phyloP scores from a whole-genome alignment of 2,797 vertebrate genomes.

The Pagetopsis macropterus region DNA sequence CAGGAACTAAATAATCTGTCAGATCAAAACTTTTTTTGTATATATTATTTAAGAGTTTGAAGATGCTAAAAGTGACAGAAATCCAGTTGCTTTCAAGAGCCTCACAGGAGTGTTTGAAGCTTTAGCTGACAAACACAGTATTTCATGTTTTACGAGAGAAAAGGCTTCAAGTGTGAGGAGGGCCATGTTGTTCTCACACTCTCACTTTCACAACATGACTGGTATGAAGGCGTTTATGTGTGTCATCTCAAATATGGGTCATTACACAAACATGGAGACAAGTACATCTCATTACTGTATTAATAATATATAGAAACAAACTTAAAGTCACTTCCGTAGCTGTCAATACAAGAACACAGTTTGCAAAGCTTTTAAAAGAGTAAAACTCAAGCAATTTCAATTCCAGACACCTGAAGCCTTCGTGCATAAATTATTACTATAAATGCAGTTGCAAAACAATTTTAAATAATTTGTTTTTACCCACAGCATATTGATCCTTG shows the following conservation, averaged over 20 bases:
- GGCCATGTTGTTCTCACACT: background rate
- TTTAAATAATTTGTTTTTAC: too few relatives aligned
- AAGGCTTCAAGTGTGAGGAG: background rate
- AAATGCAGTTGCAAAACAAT: too few relatives aligned
- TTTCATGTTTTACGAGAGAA: background rate
- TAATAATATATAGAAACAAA: background rate
- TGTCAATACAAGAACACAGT: background rate
- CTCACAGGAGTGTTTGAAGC: background rate
- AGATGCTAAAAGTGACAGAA: background rate
- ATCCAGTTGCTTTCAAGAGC: background rate
- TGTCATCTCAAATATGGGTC: background rate
- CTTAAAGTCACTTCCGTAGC: too few relatives aligned
- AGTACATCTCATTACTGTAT: background rate
- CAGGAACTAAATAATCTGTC: background rate
- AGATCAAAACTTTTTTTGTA: too few relatives aligned
- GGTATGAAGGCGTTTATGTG: background rate
- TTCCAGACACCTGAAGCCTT: too few relatives aligned
- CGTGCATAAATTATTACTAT: too few relatives aligned
- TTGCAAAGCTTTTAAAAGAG: too few relatives aligned
- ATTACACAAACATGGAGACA: background rate
- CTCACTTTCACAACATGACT: background rate
- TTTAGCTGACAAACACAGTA: background rate
- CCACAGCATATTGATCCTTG: too few relatives aligned
- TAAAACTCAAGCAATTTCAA: too few relatives aligned
- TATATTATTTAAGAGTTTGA: background rate